These are phyloP conservation scores for Hippopotamus amphibius DNA, from an alignment of 2,113 vertebrate species.

Conservation along the genomic window DNA sequence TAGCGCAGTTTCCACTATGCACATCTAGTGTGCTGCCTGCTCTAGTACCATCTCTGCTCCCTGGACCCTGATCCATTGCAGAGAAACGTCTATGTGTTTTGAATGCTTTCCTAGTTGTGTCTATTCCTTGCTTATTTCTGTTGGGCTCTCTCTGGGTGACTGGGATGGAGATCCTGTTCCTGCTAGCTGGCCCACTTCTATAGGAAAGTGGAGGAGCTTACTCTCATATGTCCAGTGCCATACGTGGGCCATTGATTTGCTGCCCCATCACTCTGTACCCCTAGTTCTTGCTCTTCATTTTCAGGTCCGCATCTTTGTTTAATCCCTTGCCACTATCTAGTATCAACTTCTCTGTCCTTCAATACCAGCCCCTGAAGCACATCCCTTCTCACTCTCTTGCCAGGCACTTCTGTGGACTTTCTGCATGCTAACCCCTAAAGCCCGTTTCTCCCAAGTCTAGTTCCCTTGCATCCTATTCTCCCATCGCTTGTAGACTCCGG, in stretches of 20 bases:
- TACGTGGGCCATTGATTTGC: fast-evolving
- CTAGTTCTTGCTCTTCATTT: neutral
- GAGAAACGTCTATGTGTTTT: fast-evolving
- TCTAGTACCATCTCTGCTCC: neutral
- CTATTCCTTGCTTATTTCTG: fast-evolving
- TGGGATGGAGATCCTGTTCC: no score
- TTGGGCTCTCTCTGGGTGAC: neutral
- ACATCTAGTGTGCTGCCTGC: neutral
- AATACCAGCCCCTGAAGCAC: neutral
- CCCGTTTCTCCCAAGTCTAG: neutral
- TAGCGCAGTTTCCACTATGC: no score
- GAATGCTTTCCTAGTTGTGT: neutral
- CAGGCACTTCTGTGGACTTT: fast-evolving
- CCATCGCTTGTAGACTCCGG: neutral
- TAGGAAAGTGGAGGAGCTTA: fast-evolving
- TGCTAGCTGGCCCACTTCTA: fast-evolving
- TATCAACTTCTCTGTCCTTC: neutral
- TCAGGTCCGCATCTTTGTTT: neutral
- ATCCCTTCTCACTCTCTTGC: no score
- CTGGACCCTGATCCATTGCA: neutral
- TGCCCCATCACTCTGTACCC: no score
- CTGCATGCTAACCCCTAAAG: neutral
- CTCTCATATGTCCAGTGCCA: fast-evolving
- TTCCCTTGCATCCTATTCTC: neutral
- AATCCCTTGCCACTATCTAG: neutral